Base-by-base conservation (phyloP, 2,113 vertebrate genomes). In the Phrynosoma blainvillii region DNA sequence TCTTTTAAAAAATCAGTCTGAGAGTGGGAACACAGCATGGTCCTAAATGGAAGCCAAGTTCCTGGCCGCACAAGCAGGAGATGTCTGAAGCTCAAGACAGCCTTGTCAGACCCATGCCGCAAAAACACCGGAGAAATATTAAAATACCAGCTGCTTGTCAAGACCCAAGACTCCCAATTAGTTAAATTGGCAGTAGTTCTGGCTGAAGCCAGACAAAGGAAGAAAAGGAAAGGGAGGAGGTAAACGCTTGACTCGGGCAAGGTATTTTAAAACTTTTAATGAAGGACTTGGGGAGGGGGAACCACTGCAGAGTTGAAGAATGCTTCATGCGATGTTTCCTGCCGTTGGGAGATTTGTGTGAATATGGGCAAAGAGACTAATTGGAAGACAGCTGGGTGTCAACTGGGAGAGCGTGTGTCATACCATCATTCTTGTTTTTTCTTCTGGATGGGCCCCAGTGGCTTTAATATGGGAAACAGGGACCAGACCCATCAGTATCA, bases 201-300 rank as follows among this genome's bases (percentile, higher is more conserved):
- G 52, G 74, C 16, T 59, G 27, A 66, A 40, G 21, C 18, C 10
- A 5, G 47, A 47, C 47, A 47, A 47, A 7, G 47, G 47, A 47
- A 47, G 47, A 47, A 47, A 47, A 47, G 47, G 5, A 47, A 25
- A 9, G 25, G 6, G 6, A 11, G 16, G 6, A 25, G 20, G 59
- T 36, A 66, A 27, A 79, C 71, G 73, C 30, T 23, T 18, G 1
- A 16, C 40, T 79, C 1, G 4, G 9, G 47, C 65, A 71, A 27
- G 75, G 32, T 54, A 71, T 84, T 84, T 84, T 56, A 54, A n/a
- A 71, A 79, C 32, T 84, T 88, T 70, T 79, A 59, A 79, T 79
- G 62, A 79, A 79, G 3, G 66, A 18, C 76, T 42, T 0, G 11
- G 65, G 25, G 6, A n/a, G 1, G 16, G 30, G 10, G 9, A 0